Percentiles rank a stretch among this genome's conserved stretches.
phyloP scores from a whole-genome alignment of 2,888 invertebrate genomes.

The Mactromeris polynyma region DNA sequence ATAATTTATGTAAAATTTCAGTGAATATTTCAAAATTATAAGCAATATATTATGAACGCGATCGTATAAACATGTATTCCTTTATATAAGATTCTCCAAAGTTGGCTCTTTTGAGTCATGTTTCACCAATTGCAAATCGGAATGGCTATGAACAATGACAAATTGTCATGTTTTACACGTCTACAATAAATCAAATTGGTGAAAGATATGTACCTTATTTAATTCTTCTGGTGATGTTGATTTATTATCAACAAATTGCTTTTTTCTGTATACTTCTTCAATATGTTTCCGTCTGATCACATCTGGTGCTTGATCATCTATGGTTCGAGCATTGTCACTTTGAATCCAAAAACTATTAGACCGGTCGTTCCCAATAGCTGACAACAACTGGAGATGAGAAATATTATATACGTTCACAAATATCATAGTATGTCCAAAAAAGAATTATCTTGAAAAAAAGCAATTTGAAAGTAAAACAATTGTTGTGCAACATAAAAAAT shows the following conservation, averaged over 20 bases:
- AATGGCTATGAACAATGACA: no score
- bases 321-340: slow-evolving; percentile 52
- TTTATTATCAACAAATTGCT: slow-evolving; percentile 33
- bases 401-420: not conserved
- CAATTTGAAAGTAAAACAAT: no score
- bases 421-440: not conserved
- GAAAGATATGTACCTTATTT: not conserved
- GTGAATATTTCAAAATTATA: no score
- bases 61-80: no score
- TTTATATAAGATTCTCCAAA: no score
- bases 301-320: slow-evolving; percentile 71
- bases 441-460: no score
- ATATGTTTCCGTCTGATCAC: slow-evolving; percentile 77
- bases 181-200: not conserved
- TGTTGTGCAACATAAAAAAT: no score
- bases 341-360: slow-evolving; percentile 84
- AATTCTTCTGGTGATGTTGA: not conserved
- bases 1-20: no score
- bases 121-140: no score
- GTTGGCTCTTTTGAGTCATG: no score
- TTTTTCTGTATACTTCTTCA: slow-evolving; percentile 79
- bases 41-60: no score
- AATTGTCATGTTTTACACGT: no score
- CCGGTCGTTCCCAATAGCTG: slow-evolving; percentile 83
- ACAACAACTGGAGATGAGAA: slow-evolving; percentile 79